Percentiles rank a stretch among this genome's conserved stretches.
Conservation (phyloP, 53 echinoderm and acorn worm genomes). For the Holothuria scabra region DNA sequence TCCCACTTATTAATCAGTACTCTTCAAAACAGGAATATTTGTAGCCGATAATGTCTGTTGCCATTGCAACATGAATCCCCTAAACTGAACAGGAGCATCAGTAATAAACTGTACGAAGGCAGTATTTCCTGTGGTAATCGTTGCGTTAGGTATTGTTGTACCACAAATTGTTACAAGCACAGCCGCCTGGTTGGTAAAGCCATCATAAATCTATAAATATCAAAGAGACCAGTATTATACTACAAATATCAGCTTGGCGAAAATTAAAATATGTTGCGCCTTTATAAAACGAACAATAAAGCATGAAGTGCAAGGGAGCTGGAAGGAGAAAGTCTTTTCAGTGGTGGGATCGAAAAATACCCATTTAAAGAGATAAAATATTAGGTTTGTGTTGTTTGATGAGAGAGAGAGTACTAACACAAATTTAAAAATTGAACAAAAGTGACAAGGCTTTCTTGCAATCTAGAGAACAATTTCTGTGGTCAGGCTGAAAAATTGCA, state of each 20-base stretch:
- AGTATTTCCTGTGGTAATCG: constrained; percentile 74
- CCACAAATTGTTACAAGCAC: constrained; percentile 62
- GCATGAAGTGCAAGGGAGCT: neutral
- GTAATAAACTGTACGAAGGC: constrained; percentile 63
- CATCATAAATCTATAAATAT: constrained; percentile 69
- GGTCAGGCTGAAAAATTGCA: no score
- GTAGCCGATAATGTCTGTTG: neutral
- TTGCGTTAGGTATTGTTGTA: constrained; percentile 50
- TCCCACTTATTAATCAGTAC: no score
- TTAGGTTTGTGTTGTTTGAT: no score
- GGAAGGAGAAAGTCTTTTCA: no score
- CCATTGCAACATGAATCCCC: constrained; percentile 77
- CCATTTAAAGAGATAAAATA: no score
- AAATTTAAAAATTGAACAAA: no score
- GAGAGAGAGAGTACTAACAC: no score
- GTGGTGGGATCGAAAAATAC: neutral
- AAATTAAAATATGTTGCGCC: no score
- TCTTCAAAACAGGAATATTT: neutral
- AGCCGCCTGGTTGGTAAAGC: constrained; percentile 53
- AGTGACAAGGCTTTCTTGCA: no score
- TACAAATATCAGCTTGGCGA: no score
- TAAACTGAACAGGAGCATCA: constrained; percentile 48
- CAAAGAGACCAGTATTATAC: neutral
- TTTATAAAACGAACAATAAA: no score
- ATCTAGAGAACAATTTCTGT: no score